phyloP scores from a whole-genome alignment of 1,140 invertebrate species.

The Pachypsylla venusta region DNA sequence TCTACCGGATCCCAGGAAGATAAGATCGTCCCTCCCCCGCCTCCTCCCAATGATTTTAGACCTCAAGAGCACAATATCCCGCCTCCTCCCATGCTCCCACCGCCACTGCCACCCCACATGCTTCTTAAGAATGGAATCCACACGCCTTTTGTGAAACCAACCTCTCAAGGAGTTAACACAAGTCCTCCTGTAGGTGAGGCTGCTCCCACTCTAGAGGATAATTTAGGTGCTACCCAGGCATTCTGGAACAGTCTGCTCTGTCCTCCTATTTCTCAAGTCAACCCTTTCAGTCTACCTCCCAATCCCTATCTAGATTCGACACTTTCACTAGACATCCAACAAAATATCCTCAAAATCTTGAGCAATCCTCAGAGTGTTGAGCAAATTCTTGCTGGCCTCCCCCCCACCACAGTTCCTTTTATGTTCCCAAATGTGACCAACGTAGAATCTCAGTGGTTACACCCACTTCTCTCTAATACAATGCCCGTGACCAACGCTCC shows the following conservation, averaged over 20 bases:
- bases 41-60: not conserved
- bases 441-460: constrained; percentile 9
- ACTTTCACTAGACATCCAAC: constrained; percentile 27
- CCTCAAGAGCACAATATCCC: constrained; percentile 15
- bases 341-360: constrained; percentile 28
- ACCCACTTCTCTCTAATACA: constrained; percentile 19
- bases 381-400: constrained; percentile 25
- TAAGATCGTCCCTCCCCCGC: constrained; percentile 2
- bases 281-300: constrained; percentile 10
- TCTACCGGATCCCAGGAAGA: not conserved
- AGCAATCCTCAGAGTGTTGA: constrained; percentile 29
- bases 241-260: constrained; percentile 10
- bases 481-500: constrained; percentile 16
- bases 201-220: constrained; percentile 13
- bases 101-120: constrained; percentile 22
- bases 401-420: constrained; percentile 20
- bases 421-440: constrained; percentile 14
- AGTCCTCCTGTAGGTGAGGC: constrained; percentile 21
- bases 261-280: constrained; percentile 13
- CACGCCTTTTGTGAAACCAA: not conserved
- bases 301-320: constrained; percentile 13
- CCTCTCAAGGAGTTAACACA: constrained; percentile 18
- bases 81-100: constrained; percentile 17
- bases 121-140: not conserved
- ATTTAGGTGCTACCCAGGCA: constrained; percentile 9